These are phyloP conservation scores for Sthenelais limicola DNA, from an alignment of 2,888 invertebrate species.

Conservation along the genomic window DNA sequence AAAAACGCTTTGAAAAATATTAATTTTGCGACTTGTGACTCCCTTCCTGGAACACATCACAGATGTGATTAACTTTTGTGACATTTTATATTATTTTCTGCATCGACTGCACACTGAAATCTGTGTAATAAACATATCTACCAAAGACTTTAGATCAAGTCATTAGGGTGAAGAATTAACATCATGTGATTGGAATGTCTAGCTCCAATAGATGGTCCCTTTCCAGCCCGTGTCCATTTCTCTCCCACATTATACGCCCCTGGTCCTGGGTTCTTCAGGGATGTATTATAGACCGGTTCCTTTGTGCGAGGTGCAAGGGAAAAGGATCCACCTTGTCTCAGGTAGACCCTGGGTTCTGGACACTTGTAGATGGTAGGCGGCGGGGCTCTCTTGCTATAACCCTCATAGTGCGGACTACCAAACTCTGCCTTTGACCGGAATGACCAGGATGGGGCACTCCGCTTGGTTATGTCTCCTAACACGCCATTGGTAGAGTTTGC, in stretches of 20 bases:
- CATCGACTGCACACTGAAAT: too few relatives aligned
- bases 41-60: too few relatives aligned
- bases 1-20: too few relatives aligned
- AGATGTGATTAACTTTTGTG: too few relatives aligned
- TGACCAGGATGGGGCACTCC: conserved; percentile 49
- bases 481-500: background rate
- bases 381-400: conserved; percentile 12
- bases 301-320: conserved; percentile 8
- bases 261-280: conserved; percentile 35
- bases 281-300: conserved; percentile 13
- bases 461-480: conserved; percentile 21
- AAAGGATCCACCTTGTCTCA: background rate
- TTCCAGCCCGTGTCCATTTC: conserved; percentile 41
- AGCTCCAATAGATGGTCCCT: conserved; percentile 19
- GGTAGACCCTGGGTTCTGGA: background rate
- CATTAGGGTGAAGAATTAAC: too few relatives aligned
- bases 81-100: too few relatives aligned
- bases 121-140: too few relatives aligned
- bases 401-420: conserved; percentile 32
- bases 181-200: conserved; percentile 19
- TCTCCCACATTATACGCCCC: conserved; percentile 35
- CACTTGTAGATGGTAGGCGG: conserved; percentile 34
- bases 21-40: too few relatives aligned
- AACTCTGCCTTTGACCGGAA: conserved; percentile 41
- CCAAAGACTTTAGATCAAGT: too few relatives aligned